Base-by-base conservation (phyloP, 2,797 vertebrate species). In the Diplodus sargus region DNA sequence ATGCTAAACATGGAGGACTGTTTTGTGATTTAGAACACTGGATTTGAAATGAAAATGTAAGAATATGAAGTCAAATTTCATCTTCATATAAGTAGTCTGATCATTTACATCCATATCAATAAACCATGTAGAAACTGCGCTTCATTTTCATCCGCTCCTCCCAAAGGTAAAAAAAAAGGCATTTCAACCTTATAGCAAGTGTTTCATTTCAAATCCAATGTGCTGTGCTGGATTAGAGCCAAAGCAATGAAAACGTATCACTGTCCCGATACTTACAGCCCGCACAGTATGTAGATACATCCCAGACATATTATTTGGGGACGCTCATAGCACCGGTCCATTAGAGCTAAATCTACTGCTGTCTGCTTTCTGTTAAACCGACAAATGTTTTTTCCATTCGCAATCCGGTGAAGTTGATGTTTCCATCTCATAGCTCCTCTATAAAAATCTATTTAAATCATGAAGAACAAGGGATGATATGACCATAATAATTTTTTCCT, bases 151-250 rank as follows among this genome's bases (percentile, higher is more conserved):
- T 58, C 5, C 18, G n/a, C 0, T 28, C 17, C 0, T 1, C 14
- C 4, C n/a, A 59, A 47, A 45, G 16, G 7, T 43, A 18, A 62
- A 73, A 48, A 25, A 39, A 28, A 28, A 28, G 9, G 43, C 72
- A 34, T 14, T 59, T 70, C 51, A 57, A 62, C 74, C 73, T 39
- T 52, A 25, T 5, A 76, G 23, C 71, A 79, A 70, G 67, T 90
- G 82, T 81, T 91, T 87, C 43, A 74, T 82, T 81, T 88, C 68
- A 75, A 66, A 73, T 63, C n/a, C 63, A 77, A 14, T 13, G 48
- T 57, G 43, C 60, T 15, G 48, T 54, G 34, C 60, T 87, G 79
- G 84, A 78, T 9, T 2, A 23, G 1, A 82, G 70, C 81, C 85
- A 81, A 58, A 72, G 58, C 64, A 58, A 71, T 73, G 22, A 74